phyloP scores from a whole-genome alignment of 2,113 vertebrate genomes.

The Orthonyx spaldingii region DNA sequence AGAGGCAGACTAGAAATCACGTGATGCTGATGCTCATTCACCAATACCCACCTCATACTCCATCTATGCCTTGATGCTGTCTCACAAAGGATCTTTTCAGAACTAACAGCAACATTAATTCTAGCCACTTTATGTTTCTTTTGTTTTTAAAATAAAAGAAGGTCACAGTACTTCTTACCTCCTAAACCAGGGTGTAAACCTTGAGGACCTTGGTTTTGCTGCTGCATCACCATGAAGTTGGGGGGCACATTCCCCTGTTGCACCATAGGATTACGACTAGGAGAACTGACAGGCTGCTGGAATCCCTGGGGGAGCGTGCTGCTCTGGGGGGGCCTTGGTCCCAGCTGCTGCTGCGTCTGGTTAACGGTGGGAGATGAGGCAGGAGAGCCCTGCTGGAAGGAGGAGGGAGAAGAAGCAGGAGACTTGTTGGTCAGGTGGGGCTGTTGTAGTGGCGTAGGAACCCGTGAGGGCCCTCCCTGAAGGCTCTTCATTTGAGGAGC shows the following conservation, averaged over 20 bases:
- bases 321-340: conserved; percentile 84
- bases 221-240: conserved; percentile 95
- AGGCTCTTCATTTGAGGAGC: conserved; percentile 91
- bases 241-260: conserved; percentile 89
- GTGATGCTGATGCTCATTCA: not conserved
- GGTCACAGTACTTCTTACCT: conserved; percentile 74
- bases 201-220: conserved; percentile 88
- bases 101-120: not conserved
- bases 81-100: not conserved
- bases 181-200: conserved; percentile 86
- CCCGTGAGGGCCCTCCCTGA: conserved; percentile 84
- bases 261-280: conserved; percentile 87
- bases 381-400: conserved; percentile 96
- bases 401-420: conserved; percentile 96
- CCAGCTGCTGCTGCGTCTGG: conserved; percentile 83
- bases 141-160: conserved; percentile 20
- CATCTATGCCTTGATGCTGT: not conserved
- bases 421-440: conserved; percentile 93
- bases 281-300: conserved; percentile 91
- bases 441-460: conserved; percentile 86
- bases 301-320: conserved; percentile 89
- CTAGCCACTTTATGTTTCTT: not conserved
- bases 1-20: not conserved
- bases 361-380: conserved; percentile 95
- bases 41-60: not conserved